Base-by-base conservation (phyloP, 2,888 invertebrate genomes). In the Sphaeridia pumilis region DNA sequence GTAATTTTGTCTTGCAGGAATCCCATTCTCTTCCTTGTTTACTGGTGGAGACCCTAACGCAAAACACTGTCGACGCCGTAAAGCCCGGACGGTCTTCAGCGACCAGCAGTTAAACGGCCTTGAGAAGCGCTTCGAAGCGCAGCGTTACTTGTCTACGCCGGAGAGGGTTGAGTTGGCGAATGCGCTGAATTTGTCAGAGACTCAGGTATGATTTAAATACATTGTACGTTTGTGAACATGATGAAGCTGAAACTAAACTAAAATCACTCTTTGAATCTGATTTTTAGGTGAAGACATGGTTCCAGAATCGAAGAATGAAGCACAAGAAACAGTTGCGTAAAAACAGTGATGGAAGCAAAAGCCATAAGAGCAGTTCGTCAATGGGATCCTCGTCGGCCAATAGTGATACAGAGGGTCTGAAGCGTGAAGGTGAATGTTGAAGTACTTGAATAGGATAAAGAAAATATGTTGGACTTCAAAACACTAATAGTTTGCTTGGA, bases 271-370 rank as follows among this genome's bases (percentile, higher is more conserved):
- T 31, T 31, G 31, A 14, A 31, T 31, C 14, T 7, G 31, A 7
- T 28, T 3, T 47, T n/a, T 7, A 94, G 76, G 89, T 94, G 59
- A 94, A 94, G 75, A 95, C 94, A 56, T 94, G 94, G 94, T 94
- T 95, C 73, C 94, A 95, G 74, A 95, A 95, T 73, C 75, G 94
- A 25, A 76, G 95, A 65, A 95, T 95, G 95, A 92, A 92, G 70
- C 89, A 92, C 71, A 92, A 92, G 76, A 92, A 92, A 67, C 88
- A 89, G 68, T 73, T 89, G 71, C 71, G 85, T 64, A 85, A 86
- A 49, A 49, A 52, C 41, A 52, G 38, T 25, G 38, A 44, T 28
- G 38, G 41, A 4, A 51, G 38, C 36, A 52, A 52, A 31, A 49
- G 42, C 25, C 49, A 42, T 12, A 55, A 46, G n/a, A 54, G 48